Evolutionary conservation across 2,797 vertebrate species (phyloP), one percentile per base, ranked within the genome.

Genomic region (Manis crassicaudata): DNA sequence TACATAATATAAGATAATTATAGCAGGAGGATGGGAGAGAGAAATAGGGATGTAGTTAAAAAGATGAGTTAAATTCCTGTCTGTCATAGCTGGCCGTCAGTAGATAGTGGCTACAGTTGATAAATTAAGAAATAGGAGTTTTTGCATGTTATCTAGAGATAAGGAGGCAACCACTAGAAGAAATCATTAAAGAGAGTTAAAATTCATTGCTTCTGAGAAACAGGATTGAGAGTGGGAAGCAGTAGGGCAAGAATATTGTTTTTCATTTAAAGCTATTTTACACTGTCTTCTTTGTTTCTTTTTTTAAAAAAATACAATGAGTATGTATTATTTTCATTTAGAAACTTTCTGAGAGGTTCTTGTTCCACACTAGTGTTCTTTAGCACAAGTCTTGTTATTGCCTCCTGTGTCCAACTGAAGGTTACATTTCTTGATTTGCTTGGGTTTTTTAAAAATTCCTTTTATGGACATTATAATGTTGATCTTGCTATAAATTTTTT

Each of bases 401-500:
- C 35, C 54, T 85, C 86, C 20, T 54, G 13, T 65, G 68, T 73
- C 70, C 70, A 56, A 92, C 76, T 5, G 29, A 37, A 70, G 83
- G 67, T 32, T 80, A 65, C 54, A 65, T 88, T 96, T 97, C 79
- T 92, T 84, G 85, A 40, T 93, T 93, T 83, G 68, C 79, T 75
- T 54, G 12, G n/a, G 11, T 76, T 95, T 46, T 80, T 40, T 3
- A 17, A 37, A 70, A 83, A 92, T 88, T 82, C 92, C 58, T 63
- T 82, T 92, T 96, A 94, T 96, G 82, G 90, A 68, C 63, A 40
- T 96, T 87, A 92, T 75, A 88, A 96, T 62, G 95, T 96, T 95
- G 91, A 94, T 97, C 94, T 96, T 67, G 58, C 94, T 82, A 97
- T 97, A 97, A 95, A 94, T 95, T 86, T 96, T 11, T 97, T 96